Base-by-base conservation (phyloP, 2,888 invertebrate species). In the Micropterix aruncella region DNA sequence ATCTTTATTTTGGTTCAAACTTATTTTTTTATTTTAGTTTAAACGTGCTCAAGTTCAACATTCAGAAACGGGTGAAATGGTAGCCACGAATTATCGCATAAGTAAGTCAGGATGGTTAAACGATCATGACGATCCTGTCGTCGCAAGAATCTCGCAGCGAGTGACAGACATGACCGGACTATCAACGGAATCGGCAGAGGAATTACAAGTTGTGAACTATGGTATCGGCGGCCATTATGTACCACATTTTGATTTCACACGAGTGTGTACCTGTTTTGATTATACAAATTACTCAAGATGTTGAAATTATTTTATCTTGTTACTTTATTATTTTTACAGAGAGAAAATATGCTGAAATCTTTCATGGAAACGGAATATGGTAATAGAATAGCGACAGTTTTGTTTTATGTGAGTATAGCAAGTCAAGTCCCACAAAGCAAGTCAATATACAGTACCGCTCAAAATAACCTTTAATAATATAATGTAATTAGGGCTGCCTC, bases 151-250 rank as follows among this genome's bases (percentile, higher is more conserved):
- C 38, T 83, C 86, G 44, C 76, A 73, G 48, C 77, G 95, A 42
- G 85, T 94, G 2, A 77, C 79, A 42, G 81, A 87, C 59, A 81
- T 96, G 76, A 91, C 94, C 2, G 88, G 89, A 9, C 70, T 99
- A 48, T 81, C 79, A 41, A 80, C 93, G 73, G 68, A 70, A 12
- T 86, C 93, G 0, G 96, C 97, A 0, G 99, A 99, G 63, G 95
- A 97, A 59, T 70, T 97, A 52, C 97, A 97, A 69, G 92, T 97
- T 41, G 96, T 94, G 49, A 99, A 97, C 70, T 99, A 99, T 63
- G 97, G 97, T 16, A 90, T 97, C 52, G 97, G 96, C 2, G 97
- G 97, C 0, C 97, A 97, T 62, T 99, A 97, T 62, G 96, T 96
- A 58, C 96, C 97, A 12, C 99, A 99, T 66, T 97, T 83, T 65